Base-by-base conservation (phyloP, 2,888 invertebrate genomes). In the Nemotelus pantherinus region DNA sequence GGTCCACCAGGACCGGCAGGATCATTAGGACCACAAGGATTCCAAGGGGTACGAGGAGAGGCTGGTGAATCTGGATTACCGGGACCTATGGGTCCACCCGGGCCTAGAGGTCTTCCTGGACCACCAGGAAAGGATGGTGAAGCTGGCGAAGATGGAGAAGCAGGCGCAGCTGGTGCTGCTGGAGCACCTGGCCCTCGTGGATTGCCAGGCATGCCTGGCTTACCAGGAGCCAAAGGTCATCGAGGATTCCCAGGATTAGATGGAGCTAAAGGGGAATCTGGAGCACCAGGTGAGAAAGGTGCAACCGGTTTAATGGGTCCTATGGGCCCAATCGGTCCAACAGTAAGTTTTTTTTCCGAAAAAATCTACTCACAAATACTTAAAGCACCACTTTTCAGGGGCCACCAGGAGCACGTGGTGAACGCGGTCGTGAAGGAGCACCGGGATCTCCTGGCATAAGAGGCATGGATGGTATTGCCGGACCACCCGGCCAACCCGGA, bases 201-300 rank as follows among this genome's bases (percentile, higher is more conserved):
- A 2, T 85, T 90, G 3, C 88, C 89, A 3, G 92, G 95, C 47
- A 89, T 93, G 86, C 94, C 94, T 0, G 95, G 95, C 0, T 87
- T 95, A 3, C 94, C 94, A 2, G 96, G 96, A 2, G 85, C 91
- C 0, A 95, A 95, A 86, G 95, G 95, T 0, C 95, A 95, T 85
- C 89, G 94, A 71, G 95, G 95, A 2, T 94, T 92, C 82, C 91
- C 91, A 25, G 95, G 95, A 41, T 87, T 92, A 77, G 94, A 95
- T 83, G 95, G 95, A 0, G 88, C 91, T 3, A 95, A 95, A 86
- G 95, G 95, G 3, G 95, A 95, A 81, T 92, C 92, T 84, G 95
- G 95, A 0, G 84, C 88, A 2, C 77, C 88, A 3, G 95, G 95
- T 45, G 94, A 95, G 81, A 95, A 95, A 83, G 95, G 94, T 2